Evolutionary conservation across 1,140 invertebrate genomes (phyloP).

Genomic region (Pseudoatta argentina): DNA sequence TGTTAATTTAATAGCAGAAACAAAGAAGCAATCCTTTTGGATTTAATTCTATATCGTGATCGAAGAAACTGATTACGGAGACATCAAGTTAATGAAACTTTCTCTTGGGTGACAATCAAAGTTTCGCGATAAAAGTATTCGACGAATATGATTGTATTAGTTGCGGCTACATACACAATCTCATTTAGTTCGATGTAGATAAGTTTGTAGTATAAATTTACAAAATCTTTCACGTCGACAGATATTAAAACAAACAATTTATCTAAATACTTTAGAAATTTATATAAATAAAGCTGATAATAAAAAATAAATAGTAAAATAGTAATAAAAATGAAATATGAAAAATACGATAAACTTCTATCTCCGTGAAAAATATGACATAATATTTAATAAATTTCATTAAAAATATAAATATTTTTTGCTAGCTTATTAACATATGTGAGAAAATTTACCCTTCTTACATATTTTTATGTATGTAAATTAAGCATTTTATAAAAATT

Average conservation of each 20-base stretch:
- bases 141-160: not conserved
- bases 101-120: not conserved
- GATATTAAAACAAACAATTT: not conserved
- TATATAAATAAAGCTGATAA: not conserved
- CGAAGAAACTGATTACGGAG: not conserved
- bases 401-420: not conserved
- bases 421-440: not conserved
- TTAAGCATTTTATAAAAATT: not conserved
- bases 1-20: not conserved
- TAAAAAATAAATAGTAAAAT: not conserved
- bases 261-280: no score
- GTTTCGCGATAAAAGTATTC: not conserved
- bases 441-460: not conserved
- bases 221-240: not conserved
- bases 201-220: not conserved
- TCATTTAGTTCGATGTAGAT: not conserved
- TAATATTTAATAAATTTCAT: not conserved
- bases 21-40: not conserved
- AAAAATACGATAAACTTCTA: not conserved
- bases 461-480: not conserved
- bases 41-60: not conserved
- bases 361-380: not conserved
- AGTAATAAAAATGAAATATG: not conserved
- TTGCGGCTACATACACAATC: not conserved
- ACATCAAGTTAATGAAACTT: constrained; percentile 39